These are phyloP conservation scores for Hippoglossus hippoglossus DNA, from an alignment of 2,797 vertebrate species.

Conservation along the genomic window DNA sequence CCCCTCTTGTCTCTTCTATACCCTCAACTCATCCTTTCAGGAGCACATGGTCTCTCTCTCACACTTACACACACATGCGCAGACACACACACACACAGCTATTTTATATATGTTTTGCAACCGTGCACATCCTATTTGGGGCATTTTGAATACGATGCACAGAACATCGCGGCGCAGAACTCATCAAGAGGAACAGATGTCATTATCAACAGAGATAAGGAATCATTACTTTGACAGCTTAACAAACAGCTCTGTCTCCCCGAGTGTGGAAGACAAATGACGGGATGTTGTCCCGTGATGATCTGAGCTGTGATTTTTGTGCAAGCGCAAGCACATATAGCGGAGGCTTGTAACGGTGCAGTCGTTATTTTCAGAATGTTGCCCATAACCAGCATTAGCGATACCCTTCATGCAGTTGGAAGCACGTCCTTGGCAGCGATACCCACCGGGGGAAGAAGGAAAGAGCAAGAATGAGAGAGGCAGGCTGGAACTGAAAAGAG, in stretches of 20 bases:
- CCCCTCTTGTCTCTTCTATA: neutral
- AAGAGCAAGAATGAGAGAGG: slow-evolving; percentile 8
- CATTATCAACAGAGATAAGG: slow-evolving; percentile 75
- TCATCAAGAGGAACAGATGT: slow-evolving; percentile 73
- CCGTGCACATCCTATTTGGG: slow-evolving; percentile 18
- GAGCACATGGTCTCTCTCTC: slow-evolving; percentile 10
- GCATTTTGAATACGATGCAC: slow-evolving; percentile 14
- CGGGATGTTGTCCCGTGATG: slow-evolving; percentile 23
- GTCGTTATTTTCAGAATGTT: slow-evolving; percentile 61
- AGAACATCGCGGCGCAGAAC: slow-evolving; percentile 18
- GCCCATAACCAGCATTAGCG: slow-evolving; percentile 25
- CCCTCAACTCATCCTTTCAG: slow-evolving; percentile 33
- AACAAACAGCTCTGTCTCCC: slow-evolving; percentile 66
- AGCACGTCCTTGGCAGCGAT: slow-evolving; percentile 58
- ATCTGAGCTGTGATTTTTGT: slow-evolving; percentile 61
- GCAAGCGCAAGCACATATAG: slow-evolving; percentile 45
- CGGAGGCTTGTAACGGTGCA: slow-evolving; percentile 25
- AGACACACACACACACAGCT: neutral
- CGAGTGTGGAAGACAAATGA: slow-evolving; percentile 66
- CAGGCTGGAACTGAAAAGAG: slow-evolving; percentile 23
- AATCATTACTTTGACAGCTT: slow-evolving; percentile 76
- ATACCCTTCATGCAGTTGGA: slow-evolving; percentile 64
- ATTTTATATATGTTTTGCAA: slow-evolving; percentile 5
- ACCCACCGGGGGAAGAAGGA: slow-evolving; percentile 30
- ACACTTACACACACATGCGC: neutral